Conservation (phyloP, 2,797 vertebrate genomes). For the Gobionotothen gibberifrons region DNA sequence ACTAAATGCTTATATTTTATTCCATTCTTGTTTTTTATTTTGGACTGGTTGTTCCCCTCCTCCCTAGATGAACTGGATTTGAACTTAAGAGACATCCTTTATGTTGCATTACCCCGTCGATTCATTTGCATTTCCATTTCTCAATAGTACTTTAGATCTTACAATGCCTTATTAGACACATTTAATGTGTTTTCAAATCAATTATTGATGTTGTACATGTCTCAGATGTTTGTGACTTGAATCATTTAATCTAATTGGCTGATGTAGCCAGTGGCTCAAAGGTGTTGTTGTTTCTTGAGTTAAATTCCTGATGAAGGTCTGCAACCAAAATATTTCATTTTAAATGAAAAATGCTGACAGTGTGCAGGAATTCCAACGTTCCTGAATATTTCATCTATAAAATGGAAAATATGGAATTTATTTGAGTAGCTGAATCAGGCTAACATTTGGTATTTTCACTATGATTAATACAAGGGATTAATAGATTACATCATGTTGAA, state of each 20-base stretch:
- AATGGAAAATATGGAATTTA: not conserved
- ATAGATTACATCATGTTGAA: not conserved
- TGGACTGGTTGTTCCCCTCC: not conserved
- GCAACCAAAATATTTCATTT: not conserved
- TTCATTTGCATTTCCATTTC: not conserved
- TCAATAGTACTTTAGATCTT: not conserved
- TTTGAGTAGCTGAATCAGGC: not conserved
- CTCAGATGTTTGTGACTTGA: constrained; percentile 2
- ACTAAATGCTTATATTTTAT: not conserved
- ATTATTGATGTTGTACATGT: not conserved
- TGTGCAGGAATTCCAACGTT: not conserved
- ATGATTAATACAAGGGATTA: not conserved
- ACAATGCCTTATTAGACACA: not conserved
- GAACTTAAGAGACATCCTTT: not conserved
- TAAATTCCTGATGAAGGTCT: not conserved
- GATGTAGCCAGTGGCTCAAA: not conserved
- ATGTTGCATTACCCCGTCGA: not conserved
- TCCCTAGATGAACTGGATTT: not conserved
- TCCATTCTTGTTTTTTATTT: not conserved
- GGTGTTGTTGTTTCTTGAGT: not conserved
- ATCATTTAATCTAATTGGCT: not conserved
- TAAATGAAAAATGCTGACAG: not conserved
- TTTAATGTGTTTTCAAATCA: not conserved
- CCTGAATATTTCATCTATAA: not conserved
- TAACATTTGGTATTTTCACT: not conserved